phyloP scores from a whole-genome alignment of 2,888 invertebrate genomes.

The Drosophila testacea region DNA sequence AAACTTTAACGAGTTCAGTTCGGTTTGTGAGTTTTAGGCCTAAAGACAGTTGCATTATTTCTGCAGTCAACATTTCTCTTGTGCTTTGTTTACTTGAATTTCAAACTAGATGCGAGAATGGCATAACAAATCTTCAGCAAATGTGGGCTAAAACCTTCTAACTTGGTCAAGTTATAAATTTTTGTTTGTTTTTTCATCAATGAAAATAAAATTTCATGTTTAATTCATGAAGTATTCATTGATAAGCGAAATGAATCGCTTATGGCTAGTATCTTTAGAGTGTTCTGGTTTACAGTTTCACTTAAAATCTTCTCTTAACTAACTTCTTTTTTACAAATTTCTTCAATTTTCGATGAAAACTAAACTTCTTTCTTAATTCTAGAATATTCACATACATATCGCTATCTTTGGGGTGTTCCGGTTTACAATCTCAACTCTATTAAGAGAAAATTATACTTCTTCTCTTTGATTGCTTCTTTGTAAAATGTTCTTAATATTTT shows the following conservation, averaged over 20 bases:
- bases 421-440: too few species aligned
- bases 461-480: background rate
- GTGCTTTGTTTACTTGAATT: background rate
- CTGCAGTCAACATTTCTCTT: too few species aligned
- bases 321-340: too few species aligned
- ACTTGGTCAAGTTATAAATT: background rate
- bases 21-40: background rate
- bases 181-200: background rate
- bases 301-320: too few species aligned
- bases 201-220: background rate
- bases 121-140: constrained; percentile 1
- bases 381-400: too few species aligned
- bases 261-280: too few species aligned
- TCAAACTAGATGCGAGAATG: too few species aligned
- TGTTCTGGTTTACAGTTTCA: too few species aligned
- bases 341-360: too few species aligned
- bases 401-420: too few species aligned
- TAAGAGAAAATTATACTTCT: too few species aligned
- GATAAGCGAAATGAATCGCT: background rate
- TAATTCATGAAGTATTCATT: background rate
- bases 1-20: constrained; percentile 48
- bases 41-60: constrained; percentile 27
- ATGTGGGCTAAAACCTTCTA: constrained; percentile 7
- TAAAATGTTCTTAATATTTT: background rate
- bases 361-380: too few species aligned